Base-by-base conservation (phyloP, 64 coral and sea anemone species). In the Pachyseris speciosa region DNA sequence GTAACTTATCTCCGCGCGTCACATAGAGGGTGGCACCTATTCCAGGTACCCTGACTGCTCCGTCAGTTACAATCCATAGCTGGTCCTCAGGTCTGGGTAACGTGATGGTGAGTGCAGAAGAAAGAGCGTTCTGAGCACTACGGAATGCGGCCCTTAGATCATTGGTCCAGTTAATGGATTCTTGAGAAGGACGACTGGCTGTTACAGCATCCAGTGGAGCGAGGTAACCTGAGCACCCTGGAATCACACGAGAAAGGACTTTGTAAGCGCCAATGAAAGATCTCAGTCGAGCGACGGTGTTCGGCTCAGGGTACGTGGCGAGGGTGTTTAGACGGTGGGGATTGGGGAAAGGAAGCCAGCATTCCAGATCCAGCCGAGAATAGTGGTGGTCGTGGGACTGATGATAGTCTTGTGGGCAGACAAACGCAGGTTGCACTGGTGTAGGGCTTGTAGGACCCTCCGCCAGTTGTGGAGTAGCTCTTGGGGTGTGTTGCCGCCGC, bases 11-110 rank as follows among this genome's bases (percentile, higher is more conserved):
- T 20, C 24, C 2, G 16, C 64, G 85, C 2, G 85, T 87, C 10
- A 72, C 69, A n/a, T 87, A 87, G 0, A 88, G 25, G 5, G 71
- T 88, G 34, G 86, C 53, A 7, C 28, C 86, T 28, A 74, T 87
- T 31, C 83, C 83, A 24, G 26, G 78, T 16, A 30, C 22, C 37
- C 78, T 22, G 28, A 83, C 37, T 22, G 30, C 78, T 59, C 0
- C 50, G 37, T 83, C 29, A 19, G 51, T 83, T 15, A 83, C 78
- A n/a, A 83, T 83, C 78, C 78, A 59, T 15, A 59, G 48, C 13
- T 34, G 37, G 11, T 83, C 78, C 12, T 72, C 50, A 7, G 53
- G 51, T 43, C 22, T 74, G 16, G 71, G 47, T 25, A 88, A 26
- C 5, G 86, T 75, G 48, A 41, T 77, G 5, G 60, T 40, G 30